Base-by-base conservation (phyloP, 2,797 vertebrate genomes). In the Cossypha niveicapilla region DNA sequence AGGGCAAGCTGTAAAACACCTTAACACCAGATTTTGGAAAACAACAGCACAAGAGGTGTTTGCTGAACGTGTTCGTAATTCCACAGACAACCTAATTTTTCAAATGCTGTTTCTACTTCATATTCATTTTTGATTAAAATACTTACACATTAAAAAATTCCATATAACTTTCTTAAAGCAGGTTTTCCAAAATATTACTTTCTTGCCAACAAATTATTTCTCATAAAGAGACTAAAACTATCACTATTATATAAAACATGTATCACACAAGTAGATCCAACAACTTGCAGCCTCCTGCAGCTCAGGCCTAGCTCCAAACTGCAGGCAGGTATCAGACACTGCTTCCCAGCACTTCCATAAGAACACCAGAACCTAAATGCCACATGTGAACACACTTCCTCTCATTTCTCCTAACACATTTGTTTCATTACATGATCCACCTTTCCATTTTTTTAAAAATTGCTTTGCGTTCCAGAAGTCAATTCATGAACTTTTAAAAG, bases 391-490 rank as follows among this genome's bases (percentile, higher is more conserved):
- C 19, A 42, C 11, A 34, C n/a, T 14, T 71, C 8, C 39, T 57
- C 28, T 27, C 18, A 47, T 44, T 17, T 24, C 32, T 67, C n/a
- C 10, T 35, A 56, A 72, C 1, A 54, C 11, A 42, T 47, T 18
- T 51, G 8, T 51, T 80, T 39, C 50, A 53, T 32, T 63, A 57
- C 7, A 84, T 34, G 32, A 60, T 22, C 27, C 10, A 34, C 5
- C 22, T 73, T 34, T 17, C 67, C 10, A 2, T 9, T 42, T 51
- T 17, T 8, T 9, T 0, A 0, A n/a, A 42, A 14, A 63, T 25
- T 51, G 12, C 54, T 77, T 78, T 60, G 10, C 51, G 82, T 89
- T 63, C 21, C 25, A 80, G n/a, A 62, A 58, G 6, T 61, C 41
- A 44, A 51, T 74, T 77, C 9, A 58, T 50, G 2, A 42, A 70